Evolutionary conservation across 2,888 invertebrate genomes (phyloP).

Genomic region (Omphaloscelis lunosa): DNA sequence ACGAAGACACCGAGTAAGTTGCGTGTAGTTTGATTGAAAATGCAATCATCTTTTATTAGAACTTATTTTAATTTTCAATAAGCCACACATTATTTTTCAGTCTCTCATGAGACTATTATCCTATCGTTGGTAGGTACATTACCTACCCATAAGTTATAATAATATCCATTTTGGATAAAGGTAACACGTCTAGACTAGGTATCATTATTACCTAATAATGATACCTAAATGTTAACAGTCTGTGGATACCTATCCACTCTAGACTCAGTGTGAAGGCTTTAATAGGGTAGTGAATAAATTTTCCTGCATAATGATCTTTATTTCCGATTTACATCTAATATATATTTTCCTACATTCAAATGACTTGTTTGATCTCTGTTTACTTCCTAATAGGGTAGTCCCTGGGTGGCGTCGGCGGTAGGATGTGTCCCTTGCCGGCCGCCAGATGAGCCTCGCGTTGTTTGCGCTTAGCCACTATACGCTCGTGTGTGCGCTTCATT

Average conservation of each 20-base stretch:
- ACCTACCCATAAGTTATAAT: background rate
- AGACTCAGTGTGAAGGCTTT: background rate
- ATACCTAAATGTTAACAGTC: too few species aligned
- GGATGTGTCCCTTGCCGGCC: slow-evolving; percentile 70
- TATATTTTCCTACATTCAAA: background rate
- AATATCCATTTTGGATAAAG: background rate
- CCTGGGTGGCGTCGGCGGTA: slow-evolving; percentile 70
- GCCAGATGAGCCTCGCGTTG: slow-evolving; percentile 79
- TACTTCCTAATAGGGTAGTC: slow-evolving; percentile 83
- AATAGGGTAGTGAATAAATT: background rate
- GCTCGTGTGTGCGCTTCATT: slow-evolving; percentile 96
- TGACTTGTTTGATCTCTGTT: background rate
- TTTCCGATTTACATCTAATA: background rate
- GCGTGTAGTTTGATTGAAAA: background rate
- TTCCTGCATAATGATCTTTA: background rate
- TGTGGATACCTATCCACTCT: background rate
- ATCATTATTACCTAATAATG: too few species aligned
- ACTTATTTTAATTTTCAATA: background rate
- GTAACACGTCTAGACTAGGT: background rate
- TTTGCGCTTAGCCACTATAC: slow-evolving; percentile 93
- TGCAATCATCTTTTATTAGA: background rate
- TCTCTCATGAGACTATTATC: background rate
- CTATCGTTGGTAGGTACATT: background rate
- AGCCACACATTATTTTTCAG: background rate
- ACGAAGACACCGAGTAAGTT: background rate